Evolutionary conservation across 2,113 vertebrate species (phyloP).

Genomic region (Myotis brandtii): DNA sequence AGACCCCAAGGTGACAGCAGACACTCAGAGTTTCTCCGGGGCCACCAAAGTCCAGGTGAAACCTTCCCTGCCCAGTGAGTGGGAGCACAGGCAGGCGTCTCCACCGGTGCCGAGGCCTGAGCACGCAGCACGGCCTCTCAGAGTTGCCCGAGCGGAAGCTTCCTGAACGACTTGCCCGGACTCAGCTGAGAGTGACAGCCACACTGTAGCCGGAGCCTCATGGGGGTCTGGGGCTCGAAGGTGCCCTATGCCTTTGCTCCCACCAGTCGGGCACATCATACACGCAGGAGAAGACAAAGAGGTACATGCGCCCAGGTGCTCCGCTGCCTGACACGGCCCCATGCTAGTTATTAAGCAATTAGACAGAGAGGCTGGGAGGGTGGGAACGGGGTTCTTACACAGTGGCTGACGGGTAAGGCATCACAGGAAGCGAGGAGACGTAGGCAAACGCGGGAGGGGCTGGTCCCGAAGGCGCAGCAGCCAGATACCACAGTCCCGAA

Average conservation of each 20-base stretch:
- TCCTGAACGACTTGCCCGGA: background rate
- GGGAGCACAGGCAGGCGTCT: accelerated
- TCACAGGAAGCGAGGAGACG: slow-evolving; percentile 82
- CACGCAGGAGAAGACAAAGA: too few species aligned
- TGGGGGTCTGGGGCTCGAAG: accelerated
- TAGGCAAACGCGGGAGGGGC: slow-evolving; percentile 78
- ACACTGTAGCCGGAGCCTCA: accelerated
- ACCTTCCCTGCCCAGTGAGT: background rate
- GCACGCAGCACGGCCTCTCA: accelerated
- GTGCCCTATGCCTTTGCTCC: accelerated
- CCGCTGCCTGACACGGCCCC: background rate
- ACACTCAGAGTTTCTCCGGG: background rate
- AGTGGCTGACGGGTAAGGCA: slow-evolving; percentile 84
- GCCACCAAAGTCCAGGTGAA: background rate
- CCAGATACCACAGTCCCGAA: slow-evolving; percentile 81
- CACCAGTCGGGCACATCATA: accelerated
- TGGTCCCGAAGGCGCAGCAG: slow-evolving; percentile 54
- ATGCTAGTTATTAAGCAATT: accelerated
- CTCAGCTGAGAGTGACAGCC: too few species aligned
- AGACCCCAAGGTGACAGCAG: background rate
- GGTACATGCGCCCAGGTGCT: background rate
- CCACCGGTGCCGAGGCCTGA: background rate
- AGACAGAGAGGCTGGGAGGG: background rate
- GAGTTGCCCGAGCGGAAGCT: accelerated
- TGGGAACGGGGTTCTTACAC: slow-evolving; percentile 80